These are phyloP conservation scores for Lamproptera curius DNA, from an alignment of 2,888 invertebrate species.

Conservation along the genomic window DNA sequence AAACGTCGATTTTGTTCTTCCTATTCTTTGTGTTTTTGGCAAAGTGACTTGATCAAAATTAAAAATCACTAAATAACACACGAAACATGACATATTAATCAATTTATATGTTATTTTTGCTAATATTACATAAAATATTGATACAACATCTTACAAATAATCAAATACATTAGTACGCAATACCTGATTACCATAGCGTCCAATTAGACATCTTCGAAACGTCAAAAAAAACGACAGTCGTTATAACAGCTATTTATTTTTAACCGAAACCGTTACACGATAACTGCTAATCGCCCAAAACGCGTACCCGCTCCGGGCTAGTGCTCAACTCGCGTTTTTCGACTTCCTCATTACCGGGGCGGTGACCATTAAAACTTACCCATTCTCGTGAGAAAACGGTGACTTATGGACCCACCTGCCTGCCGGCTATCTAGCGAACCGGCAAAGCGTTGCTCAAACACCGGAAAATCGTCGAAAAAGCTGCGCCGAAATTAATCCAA, in stretches of 20 bases:
- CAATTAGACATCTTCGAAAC: too few relatives aligned
- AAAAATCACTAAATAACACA: too few relatives aligned
- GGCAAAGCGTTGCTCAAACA: conserved; percentile 69
- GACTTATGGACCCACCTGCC: conserved; percentile 59
- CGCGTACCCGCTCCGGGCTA: conserved; percentile 13
- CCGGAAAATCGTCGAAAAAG: conserved; percentile 73
- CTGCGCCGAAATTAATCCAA: conserved; percentile 65
- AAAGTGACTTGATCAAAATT: too few relatives aligned
- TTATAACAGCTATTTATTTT: too few relatives aligned
- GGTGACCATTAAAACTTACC: conserved; percentile 46
- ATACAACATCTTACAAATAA: too few relatives aligned
- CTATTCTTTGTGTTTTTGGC: too few relatives aligned
- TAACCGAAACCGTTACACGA: conserved; percentile 6
- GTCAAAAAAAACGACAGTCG: too few relatives aligned
- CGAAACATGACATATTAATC: too few relatives aligned
- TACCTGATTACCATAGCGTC: too few relatives aligned
- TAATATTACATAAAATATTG: too few relatives aligned
- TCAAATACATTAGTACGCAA: too few relatives aligned
- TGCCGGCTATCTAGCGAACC: conserved; percentile 62
- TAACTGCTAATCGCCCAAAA: conserved; percentile 25
- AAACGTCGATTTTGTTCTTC: not conserved
- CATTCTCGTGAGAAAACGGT: conserved; percentile 70
- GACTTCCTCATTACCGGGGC: conserved; percentile 54
- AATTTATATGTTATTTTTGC: too few relatives aligned
- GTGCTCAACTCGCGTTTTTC: conserved; percentile 25